phyloP scores from a whole-genome alignment of 2,113 vertebrate genomes.

The Isichthys henryi region DNA sequence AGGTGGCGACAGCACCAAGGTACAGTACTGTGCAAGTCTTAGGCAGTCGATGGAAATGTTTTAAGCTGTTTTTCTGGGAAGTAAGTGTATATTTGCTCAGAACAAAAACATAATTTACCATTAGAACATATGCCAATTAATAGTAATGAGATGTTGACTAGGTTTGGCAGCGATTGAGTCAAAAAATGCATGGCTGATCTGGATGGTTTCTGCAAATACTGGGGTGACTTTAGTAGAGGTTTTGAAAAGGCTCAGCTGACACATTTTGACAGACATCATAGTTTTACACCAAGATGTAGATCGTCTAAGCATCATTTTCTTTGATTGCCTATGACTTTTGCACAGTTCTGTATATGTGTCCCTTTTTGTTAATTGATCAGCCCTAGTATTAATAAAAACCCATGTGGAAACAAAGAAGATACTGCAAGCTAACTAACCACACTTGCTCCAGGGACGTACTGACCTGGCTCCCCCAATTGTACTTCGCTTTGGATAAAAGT shows the following conservation, averaged over 20 bases:
- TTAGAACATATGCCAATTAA: background rate
- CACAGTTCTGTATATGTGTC: background rate
- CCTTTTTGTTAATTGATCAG: background rate
- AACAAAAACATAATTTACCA: background rate
- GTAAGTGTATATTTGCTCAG: background rate
- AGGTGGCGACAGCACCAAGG: background rate
- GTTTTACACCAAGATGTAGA: background rate
- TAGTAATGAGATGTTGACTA: background rate
- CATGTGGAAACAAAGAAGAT: constrained; percentile 22
- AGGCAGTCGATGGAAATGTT: background rate
- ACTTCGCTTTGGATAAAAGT: background rate
- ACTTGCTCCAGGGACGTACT: background rate
- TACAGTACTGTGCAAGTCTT: background rate
- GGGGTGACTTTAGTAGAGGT: background rate
- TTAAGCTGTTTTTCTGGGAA: background rate
- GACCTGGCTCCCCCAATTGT: background rate
- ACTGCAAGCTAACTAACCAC: background rate
- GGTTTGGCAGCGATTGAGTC: background rate
- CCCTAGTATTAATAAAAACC: constrained; percentile 5
- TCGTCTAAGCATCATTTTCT: background rate
- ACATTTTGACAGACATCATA: background rate
- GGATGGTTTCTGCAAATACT: background rate
- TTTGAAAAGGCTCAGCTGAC: background rate
- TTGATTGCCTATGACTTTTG: background rate
- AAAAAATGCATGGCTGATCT: background rate